A percentile compares a stretch with the other conserved stretches of the same genome.
Evolutionary conservation across 2,797 vertebrate genomes (phyloP).

Genomic region (Sphenopsis melanotis): DNA sequence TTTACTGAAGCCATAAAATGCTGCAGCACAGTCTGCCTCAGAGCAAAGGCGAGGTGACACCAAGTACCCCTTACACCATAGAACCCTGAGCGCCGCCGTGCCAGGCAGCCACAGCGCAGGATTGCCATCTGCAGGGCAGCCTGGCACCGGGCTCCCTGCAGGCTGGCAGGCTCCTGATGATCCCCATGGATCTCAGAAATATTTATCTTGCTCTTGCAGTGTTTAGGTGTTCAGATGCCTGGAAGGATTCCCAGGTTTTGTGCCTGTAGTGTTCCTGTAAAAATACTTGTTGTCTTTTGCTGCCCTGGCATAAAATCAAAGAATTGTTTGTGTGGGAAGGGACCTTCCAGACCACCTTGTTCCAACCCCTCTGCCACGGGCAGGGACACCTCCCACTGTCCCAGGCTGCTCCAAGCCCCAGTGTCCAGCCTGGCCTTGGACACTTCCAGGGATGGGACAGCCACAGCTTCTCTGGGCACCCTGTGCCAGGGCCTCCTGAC

Average conservation of each 20-base stretch:
- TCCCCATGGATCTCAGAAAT: neutral
- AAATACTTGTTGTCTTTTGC: neutral
- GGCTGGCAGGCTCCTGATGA: too few relatives aligned
- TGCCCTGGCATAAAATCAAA: neutral
- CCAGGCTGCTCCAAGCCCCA: neutral
- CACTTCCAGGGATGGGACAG: neutral
- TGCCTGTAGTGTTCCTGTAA: neutral
- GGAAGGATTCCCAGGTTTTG: neutral
- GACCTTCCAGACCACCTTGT: neutral
- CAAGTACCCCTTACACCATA: accelerated
- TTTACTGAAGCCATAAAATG: neutral
- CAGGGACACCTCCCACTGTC: neutral
- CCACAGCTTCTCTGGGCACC: neutral
- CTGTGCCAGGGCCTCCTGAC: neutral
- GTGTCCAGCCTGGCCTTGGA: neutral
- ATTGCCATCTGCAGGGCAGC: slow-evolving; percentile 31
- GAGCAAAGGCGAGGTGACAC: neutral
- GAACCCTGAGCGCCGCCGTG: neutral
- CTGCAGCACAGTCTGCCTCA: neutral
- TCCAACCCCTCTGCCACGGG: neutral
- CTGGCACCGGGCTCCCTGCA: neutral
- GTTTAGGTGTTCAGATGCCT: neutral
- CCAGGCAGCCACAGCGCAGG: neutral
- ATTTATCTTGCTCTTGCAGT: neutral
- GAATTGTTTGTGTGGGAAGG: neutral